phyloP scores from a whole-genome alignment of 1,140 invertebrate species.

The Papilio xuthus region DNA sequence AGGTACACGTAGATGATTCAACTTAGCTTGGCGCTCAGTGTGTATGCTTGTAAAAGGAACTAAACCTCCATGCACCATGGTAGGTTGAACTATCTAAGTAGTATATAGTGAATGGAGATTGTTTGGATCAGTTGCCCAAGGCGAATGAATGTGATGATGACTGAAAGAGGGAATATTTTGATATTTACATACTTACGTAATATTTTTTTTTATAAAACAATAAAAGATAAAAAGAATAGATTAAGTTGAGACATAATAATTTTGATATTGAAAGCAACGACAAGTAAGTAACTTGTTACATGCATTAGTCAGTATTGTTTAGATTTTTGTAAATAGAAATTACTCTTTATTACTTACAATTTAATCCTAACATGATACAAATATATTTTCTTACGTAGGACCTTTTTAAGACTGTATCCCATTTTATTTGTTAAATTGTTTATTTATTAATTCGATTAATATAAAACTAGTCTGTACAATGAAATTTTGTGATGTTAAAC shows the following conservation, averaged over 20 bases:
- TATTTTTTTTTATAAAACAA: neutral
- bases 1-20: neutral
- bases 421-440: conserved; percentile 61
- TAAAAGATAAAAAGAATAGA: conserved; percentile 17
- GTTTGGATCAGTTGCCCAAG: conserved; percentile 28
- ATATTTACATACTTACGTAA: conserved; percentile 3
- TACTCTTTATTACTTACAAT: conserved; percentile 24
- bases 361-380: conserved; percentile 28
- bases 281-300: conserved; percentile 48
- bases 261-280: conserved; percentile 12
- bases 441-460: conserved; percentile 71
- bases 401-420: conserved; percentile 67
- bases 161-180: conserved; percentile 3
- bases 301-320: conserved; percentile 52
- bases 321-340: conserved; percentile 47
- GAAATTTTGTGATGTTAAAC: conserved; percentile 44
- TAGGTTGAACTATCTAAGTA: neutral
- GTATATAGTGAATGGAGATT: conserved; percentile 23
- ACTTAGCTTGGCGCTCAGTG: neutral
- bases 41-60: neutral
- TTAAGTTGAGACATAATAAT: neutral
- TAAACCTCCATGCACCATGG: neutral
- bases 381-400: conserved; percentile 46
- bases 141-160: conserved; percentile 28
- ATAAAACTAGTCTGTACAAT: conserved; percentile 67